A percentile compares a stretch with the other conserved stretches of the same genome.
These are phyloP conservation scores for Pseudorhiza aurosa DNA, from an alignment of 30 jellyfish, hydroid and myxozoan genomes.

Conservation along the genomic window DNA sequence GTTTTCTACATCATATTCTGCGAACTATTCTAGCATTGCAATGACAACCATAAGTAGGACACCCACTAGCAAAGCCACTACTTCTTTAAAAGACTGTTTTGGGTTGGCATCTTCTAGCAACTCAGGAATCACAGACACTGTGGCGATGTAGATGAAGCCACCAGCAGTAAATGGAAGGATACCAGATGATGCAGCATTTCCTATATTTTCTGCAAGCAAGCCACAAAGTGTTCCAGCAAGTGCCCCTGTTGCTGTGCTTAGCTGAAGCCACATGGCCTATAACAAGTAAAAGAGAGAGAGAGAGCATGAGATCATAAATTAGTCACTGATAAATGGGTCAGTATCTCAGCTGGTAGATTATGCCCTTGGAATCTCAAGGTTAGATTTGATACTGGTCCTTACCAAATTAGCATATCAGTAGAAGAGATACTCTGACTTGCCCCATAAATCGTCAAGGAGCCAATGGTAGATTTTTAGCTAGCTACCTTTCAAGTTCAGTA, in stretches of 20 bases:
- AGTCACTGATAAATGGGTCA: too few relatives aligned
- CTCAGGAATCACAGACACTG: conserved; percentile 93
- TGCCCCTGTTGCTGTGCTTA: conserved; percentile 95
- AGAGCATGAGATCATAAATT: neutral
- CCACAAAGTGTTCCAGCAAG: conserved; percentile 94
- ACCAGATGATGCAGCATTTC: conserved; percentile 85
- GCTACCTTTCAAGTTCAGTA: too few relatives aligned
- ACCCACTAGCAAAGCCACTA: conserved; percentile 77
- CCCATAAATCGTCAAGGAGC: too few relatives aligned
- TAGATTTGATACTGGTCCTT: too few relatives aligned
- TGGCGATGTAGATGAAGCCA: conserved; percentile 95
- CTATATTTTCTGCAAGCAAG: conserved; percentile 80
- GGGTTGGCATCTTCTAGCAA: conserved; percentile 82
- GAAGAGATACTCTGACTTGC: too few relatives aligned
- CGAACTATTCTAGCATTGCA: conserved; percentile 77
- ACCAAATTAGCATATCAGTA: too few relatives aligned
- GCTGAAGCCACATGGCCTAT: conserved; percentile 97
- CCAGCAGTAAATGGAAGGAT: conserved; percentile 97
- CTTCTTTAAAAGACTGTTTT: conserved; percentile 82
- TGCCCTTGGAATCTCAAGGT: too few relatives aligned
- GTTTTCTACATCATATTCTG: too few relatives aligned
- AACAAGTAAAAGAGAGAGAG: neutral
- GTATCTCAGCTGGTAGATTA: too few relatives aligned
- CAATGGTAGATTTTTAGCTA: too few relatives aligned
- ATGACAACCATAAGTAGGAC: conserved; percentile 85